Evolutionary conservation across 1,140 invertebrate species (phyloP), one percentile per base, ranked within the genome.

Genomic region (Diorhabda elongata): DNA sequence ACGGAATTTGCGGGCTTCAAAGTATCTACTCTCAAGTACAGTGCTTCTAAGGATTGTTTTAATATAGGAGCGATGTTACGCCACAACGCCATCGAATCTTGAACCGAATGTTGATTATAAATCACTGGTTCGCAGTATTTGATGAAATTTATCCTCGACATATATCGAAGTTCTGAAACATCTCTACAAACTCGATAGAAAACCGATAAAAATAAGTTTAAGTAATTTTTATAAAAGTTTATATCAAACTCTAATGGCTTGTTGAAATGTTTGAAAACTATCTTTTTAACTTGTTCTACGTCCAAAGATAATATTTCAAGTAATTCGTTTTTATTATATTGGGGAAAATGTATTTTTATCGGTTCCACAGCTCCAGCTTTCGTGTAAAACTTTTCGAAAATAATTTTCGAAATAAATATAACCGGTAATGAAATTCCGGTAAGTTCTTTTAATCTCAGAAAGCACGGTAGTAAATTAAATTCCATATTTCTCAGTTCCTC

Each of bases 151-250:
- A 89, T 82, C 64, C 83, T 80, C 1, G 88, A 86, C 82, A 91
- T 90, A 75, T 89, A 88, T 80, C 86, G 88, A 43, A 96, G 82
- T 81, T 96, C 94, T 5, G 87, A 88, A 5, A 95, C 79, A 85
- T 95, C 92, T 58, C 92, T 83, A 80, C 93, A 95, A 43, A 89
- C 89, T 74, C 89, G 84, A 73, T 90, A 91, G 80, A 93, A 96
- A 5, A 93, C 89, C 68, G 89, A 90, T 0, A 96, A 80, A 77
- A 95, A 91, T 11, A 93, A 82, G 78, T 89, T 91, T 42, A 95
- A 77, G 80, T 93, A 96, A 80, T 90, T 90, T 69, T 83, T 83
- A 77, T 94, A 96, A 75, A 95, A 87, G 58, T 90, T 85, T 52
- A 81, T 75, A 72, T 82, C 82, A 4, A 86, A 80, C 69, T 80